Evolutionary conservation across 2,797 vertebrate genomes (phyloP).

Genomic region (Peromyscus nudipes): DNA sequence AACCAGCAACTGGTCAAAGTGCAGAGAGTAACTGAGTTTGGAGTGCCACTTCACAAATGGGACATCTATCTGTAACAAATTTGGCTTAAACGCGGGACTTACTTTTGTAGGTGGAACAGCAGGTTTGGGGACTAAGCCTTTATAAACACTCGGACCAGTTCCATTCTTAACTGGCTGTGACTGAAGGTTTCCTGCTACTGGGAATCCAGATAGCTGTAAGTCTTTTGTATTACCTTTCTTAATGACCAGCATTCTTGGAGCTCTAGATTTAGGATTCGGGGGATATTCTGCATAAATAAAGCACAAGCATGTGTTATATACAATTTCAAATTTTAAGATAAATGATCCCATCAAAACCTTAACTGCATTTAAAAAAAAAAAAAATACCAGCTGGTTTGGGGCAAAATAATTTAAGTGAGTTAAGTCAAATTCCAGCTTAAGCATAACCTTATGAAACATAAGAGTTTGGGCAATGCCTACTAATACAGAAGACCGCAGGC

Average conservation of each 20-base stretch:
- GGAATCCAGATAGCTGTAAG: constrained; percentile 88
- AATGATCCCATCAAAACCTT: constrained; percentile 18
- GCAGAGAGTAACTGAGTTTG: not conserved
- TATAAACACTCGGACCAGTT: constrained; percentile 87
- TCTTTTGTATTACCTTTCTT: constrained; percentile 91
- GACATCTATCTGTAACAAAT: not conserved
- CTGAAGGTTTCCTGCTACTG: constrained; percentile 85
- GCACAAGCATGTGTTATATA: constrained; percentile 70
- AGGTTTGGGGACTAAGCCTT: constrained; percentile 88
- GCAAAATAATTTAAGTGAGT: constrained; percentile 42
- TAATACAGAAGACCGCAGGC: constrained; percentile 2
- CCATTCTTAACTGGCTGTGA: constrained; percentile 87
- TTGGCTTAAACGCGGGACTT: constrained; percentile 69
- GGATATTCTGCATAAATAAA: constrained; percentile 89
- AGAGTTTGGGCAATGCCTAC: not conserved
- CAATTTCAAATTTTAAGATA: constrained; percentile 32
- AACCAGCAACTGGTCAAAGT: not conserved
- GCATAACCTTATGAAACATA: not conserved
- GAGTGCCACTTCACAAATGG: not conserved
- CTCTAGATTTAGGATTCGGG: constrained; percentile 90
- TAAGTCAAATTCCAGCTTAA: constrained; percentile 14
- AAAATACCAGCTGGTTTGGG: not conserved
- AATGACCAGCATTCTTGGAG: constrained; percentile 91
- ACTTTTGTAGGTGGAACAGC: constrained; percentile 88
- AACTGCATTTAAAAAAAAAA: constrained; percentile 19